Conservation (phyloP, 2,797 vertebrate species). For the Pangasius mekongensis region DNA sequence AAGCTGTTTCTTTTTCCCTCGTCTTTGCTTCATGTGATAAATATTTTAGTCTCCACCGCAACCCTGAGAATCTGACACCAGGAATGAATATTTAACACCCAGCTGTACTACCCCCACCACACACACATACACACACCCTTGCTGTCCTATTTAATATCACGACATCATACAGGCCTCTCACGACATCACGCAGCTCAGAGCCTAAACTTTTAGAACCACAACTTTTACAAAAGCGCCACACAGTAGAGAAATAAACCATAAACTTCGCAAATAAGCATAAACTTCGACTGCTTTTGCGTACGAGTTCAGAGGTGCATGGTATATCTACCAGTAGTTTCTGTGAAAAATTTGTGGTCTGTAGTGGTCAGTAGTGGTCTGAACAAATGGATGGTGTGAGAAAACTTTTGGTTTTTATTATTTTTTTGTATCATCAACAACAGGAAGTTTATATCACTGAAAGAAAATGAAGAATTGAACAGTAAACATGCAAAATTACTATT, state of each 20-base stretch:
- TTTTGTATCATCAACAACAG: neutral
- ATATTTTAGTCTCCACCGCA: slow-evolving; percentile 63
- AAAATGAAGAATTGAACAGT: neutral
- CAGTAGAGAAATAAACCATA: neutral
- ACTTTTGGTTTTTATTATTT: neutral
- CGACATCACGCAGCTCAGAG: neutral
- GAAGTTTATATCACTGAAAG: neutral
- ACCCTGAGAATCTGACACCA: slow-evolving; percentile 66
- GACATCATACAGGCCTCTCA: slow-evolving; percentile 21
- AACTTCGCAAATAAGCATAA: too few relatives aligned
- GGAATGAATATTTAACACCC: slow-evolving; percentile 74
- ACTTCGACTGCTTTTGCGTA: neutral
- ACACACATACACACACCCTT: slow-evolving; percentile 36
- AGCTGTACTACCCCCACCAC: slow-evolving; percentile 47
- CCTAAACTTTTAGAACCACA: neutral
- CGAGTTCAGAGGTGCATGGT: neutral
- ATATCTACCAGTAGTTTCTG: neutral
- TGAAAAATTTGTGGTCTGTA: neutral
- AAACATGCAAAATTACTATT: neutral
- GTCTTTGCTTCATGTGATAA: slow-evolving; percentile 58
- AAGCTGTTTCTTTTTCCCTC: slow-evolving; percentile 34
- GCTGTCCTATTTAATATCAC: slow-evolving; percentile 50
- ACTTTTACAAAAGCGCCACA: neutral
- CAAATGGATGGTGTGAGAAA: neutral
- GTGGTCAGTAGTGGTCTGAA: neutral